Percentiles rank a stretch among this genome's conserved stretches.
These are phyloP conservation scores for Aramus guarauna DNA, from an alignment of 2,113 vertebrate species.

Conservation along the genomic window DNA sequence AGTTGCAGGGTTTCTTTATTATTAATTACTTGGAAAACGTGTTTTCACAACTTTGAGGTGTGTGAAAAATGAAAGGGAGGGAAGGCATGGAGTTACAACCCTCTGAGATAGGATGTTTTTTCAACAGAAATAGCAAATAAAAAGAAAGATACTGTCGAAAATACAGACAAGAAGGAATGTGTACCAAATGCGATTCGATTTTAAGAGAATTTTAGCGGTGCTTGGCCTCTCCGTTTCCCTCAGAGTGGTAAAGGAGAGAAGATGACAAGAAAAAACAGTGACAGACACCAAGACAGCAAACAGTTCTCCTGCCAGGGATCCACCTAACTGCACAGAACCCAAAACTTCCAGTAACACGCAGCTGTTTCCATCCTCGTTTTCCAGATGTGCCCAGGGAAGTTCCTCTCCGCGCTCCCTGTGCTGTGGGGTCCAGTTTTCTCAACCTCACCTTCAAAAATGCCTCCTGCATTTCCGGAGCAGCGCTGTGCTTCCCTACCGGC, in stretches of 20 bases:
- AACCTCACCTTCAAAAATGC: not conserved
- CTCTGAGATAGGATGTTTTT: not conserved
- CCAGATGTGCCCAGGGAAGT: not conserved
- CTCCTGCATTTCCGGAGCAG: not conserved
- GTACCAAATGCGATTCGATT: not conserved
- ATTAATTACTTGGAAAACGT: conserved; percentile 56
- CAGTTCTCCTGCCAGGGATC: not conserved
- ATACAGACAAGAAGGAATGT: not conserved
- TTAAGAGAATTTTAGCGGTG: not conserved
- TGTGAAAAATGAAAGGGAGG: conserved; percentile 61
- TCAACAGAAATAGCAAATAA: not conserved
- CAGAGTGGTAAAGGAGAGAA: not conserved
- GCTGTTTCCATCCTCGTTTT: not conserved
- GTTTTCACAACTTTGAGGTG: conserved; percentile 55
- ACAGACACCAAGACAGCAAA: not conserved
- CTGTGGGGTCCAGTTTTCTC: not conserved
- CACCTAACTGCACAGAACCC: not conserved
- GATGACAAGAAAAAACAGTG: not conserved
- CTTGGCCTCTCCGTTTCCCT: not conserved
- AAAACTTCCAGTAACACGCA: not conserved
- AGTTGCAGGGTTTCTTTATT: conserved; percentile 67
- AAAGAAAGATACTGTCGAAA: not conserved
- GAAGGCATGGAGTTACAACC: conserved; percentile 58
- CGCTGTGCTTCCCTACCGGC: not conserved
- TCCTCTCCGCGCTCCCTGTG: not conserved